Base-by-base conservation (phyloP, 1,140 invertebrate genomes). In the Tetragonula clypearis region DNA sequence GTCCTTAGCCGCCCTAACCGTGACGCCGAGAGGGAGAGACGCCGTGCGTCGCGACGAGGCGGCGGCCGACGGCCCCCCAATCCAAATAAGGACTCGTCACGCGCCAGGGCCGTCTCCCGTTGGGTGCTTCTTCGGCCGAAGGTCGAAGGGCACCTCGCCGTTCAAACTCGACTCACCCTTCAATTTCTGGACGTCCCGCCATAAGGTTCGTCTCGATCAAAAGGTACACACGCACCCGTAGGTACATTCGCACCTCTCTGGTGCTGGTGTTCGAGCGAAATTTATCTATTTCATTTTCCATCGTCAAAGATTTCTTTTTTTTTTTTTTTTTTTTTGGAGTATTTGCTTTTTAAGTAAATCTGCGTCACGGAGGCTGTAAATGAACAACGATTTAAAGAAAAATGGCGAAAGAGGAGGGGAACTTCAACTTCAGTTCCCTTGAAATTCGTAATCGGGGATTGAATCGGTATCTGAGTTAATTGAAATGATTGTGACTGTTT, bases 11-110 rank as follows among this genome's bases (percentile, higher is more conserved):
- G 80, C 82, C 88, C 90, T 90, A 88, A 90, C 71, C 75, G 76
- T 76, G 56, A 68, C 69, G 35, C 58, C 82, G 72, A 83, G 82
- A 87, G 71, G 85, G 86, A 89, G 85, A 79, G 88, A 91, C 83
- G 88, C 82, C 72, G 90, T 65, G 87, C 85, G 87, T 82, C 85
- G 81, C 90, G 83, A 84, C 86, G 75, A 72, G 81, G 76, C 75
- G 86, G 81, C 88, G 62, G 87, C 85, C 78, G 89, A 94, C 92
- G 93, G 93, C 88, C 92, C 92, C 92, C 79, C 91, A 90, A 93
- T 91, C 94, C 93, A 94, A 95, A 95, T 95, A 94, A 94, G 94
- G 93, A 91, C 91, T 92, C 92, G 84, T 87, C 81, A 85, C 79
- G 82, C 84, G 86, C 83, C 91, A 92, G 86, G 86, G 86, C 53